A percentile compares a stretch with the other conserved stretches of the same genome.
Conservation (phyloP, 2,797 vertebrate species). For the Sarcoramphus papa region DNA sequence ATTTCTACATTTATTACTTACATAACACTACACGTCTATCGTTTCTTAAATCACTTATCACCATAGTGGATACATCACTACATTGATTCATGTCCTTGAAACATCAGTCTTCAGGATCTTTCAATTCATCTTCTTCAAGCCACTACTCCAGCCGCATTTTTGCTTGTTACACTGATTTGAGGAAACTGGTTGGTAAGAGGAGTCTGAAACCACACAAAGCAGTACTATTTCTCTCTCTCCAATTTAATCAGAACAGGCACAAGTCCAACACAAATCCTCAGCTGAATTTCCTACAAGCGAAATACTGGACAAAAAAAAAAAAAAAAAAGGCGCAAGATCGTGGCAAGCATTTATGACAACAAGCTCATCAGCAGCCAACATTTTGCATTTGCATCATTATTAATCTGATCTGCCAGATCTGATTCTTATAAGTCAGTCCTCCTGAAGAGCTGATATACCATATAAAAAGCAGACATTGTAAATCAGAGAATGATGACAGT, state of each 20-base stretch:
- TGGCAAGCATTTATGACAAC: conserved; percentile 51
- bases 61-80: not conserved
- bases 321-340: not conserved
- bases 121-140: conserved; percentile 6
- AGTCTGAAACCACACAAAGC: not conserved
- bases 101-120: not conserved
- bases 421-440: conserved; percentile 42
- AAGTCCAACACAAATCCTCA: conserved; percentile 28
- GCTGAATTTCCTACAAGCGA: not conserved
- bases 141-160: not conserved
- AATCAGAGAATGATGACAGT: conserved; percentile 56
- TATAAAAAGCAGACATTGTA: conserved; percentile 38
- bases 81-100: not conserved
- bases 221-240: not conserved
- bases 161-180: not conserved
- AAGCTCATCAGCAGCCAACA: conserved; percentile 45
- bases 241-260: conserved; percentile 45
- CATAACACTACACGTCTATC: not conserved
- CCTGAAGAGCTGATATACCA: conserved; percentile 19
- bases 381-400: conserved; percentile 55
- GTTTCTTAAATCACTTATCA: not conserved
- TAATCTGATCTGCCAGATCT: conserved; percentile 60
- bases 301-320: not conserved
- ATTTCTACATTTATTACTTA: not conserved
- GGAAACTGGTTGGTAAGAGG: not conserved